A percentile compares a stretch with the other conserved stretches of the same genome.
Evolutionary conservation across 1,140 invertebrate genomes (phyloP).

Genomic region (Cephus cinctus): DNA sequence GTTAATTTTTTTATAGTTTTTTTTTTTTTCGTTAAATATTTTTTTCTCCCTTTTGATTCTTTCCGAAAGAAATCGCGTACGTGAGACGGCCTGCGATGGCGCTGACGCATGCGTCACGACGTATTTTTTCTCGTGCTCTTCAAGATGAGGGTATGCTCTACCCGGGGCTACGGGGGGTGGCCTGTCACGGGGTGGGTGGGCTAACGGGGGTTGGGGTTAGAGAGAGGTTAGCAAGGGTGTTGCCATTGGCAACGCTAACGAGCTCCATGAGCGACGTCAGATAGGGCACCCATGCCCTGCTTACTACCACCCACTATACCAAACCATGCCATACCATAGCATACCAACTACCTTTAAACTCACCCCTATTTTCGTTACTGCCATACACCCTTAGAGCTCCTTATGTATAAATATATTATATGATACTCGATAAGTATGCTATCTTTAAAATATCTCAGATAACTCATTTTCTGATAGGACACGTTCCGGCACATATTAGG

Average conservation of each 20-base stretch:
- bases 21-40: not conserved
- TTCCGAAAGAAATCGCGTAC: not conserved
- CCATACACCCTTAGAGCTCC: slow-evolving; percentile 10
- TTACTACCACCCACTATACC: slow-evolving; percentile 16
- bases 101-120: not conserved
- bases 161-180: not conserved
- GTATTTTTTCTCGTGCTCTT: slow-evolving; percentile 5
- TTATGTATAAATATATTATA: slow-evolving; percentile 44
- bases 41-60: not conserved
- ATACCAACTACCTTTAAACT: slow-evolving; percentile 7
- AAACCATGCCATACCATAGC: slow-evolving; percentile 18
- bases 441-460: not conserved
- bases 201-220: slow-evolving; percentile 26
- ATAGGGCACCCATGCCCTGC: slow-evolving; percentile 45
- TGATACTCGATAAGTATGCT: too few species aligned
- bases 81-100: not conserved
- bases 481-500: not conserved
- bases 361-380: slow-evolving; percentile 1
- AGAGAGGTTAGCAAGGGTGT: slow-evolving; percentile 45
- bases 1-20: not conserved
- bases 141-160: too few species aligned
- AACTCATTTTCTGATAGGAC: not conserved
- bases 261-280: slow-evolving; percentile 56
- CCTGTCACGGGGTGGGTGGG: not conserved
- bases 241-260: slow-evolving; percentile 55